These are phyloP conservation scores for Heteronetta atricapilla DNA, from an alignment of 2,113 vertebrate genomes.

Conservation along the genomic window DNA sequence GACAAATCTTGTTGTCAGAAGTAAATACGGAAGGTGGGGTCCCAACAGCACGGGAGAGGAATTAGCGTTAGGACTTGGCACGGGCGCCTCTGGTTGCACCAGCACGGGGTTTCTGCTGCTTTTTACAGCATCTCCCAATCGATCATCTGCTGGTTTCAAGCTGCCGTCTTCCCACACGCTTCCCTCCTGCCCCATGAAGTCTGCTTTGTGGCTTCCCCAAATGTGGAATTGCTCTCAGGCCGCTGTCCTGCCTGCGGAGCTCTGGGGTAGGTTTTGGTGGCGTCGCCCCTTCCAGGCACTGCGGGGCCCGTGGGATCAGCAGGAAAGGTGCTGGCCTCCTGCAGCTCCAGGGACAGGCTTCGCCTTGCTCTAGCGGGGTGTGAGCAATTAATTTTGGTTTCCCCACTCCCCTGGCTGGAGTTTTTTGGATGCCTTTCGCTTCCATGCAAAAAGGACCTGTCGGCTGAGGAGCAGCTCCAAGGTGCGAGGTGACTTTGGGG, in stretches of 20 bases:
- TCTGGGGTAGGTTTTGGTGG: accelerated
- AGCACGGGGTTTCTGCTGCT: too few relatives aligned
- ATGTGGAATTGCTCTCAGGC: accelerated
- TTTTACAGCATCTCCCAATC: neutral
- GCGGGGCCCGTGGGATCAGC: accelerated
- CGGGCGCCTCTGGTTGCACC: neutral
- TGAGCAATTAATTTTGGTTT: neutral
- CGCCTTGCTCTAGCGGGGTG: neutral
- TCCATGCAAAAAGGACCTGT: neutral
- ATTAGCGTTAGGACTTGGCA: neutral
- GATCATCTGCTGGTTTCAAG: neutral
- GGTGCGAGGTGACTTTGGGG: neutral
- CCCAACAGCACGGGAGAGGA: neutral
- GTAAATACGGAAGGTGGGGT: neutral
- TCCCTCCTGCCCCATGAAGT: accelerated
- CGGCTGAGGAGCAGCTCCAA: neutral
- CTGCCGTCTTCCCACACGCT: neutral
- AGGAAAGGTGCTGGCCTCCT: neutral
- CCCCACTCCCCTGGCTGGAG: neutral
- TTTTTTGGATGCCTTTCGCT: neutral
- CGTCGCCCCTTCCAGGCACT: neutral
- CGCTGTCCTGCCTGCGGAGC: accelerated
- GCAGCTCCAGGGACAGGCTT: too few relatives aligned
- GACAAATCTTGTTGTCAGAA: neutral
- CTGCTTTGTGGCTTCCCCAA: neutral